Evolutionary conservation across 1,140 invertebrate species (phyloP), one percentile per base, ranked within the genome.

Genomic region (Sesamia nonagrioides): DNA sequence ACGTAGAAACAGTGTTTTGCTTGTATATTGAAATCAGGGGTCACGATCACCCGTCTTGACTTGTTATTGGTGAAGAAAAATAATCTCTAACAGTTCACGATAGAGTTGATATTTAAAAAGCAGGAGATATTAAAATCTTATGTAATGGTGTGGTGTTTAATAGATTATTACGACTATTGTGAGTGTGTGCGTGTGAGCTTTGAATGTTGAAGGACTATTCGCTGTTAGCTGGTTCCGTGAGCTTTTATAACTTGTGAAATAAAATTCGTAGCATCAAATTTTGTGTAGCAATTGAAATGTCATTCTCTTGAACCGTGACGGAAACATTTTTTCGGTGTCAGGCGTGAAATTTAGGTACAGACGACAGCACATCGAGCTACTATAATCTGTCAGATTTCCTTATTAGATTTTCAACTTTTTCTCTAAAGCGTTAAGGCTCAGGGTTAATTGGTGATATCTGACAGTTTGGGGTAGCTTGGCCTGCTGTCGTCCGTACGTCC

Each of bases 11-110:
- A 84, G 71, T 80, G 74, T 81, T 87, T 88, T 88, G 87, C 84
- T 81, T 88, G 84, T 83, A 83, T 84, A 79, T 82, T 82, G 75
- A 83, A 83, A 80, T 83, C 85, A 82, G 82, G 80, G 82, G 82
- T 80, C 80, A 54, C 50, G 74, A 58, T 74, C 77, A 68, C 68
- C 52, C 58, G 61, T 80, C 58, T 42, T 77, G 63, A 68, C 48
- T 11, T 5, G 33, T 11, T 7, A 17, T 11, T 56, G 9, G 18
- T 72, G 50, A 40, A 2, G 35, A 5, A 72, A 78, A 78, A 52
- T 11, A 18, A 61, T 18, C 54, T 78, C 45, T 72, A 52, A 40
- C 6, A 0, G 8, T 27, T 7, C 1, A 0, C 0, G 0, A 18
- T 78, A 78, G 42, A 63, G 77, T 78, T 61, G 15, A 40, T 63